Evolutionary conservation across 2,888 invertebrate genomes (phyloP).

Genomic region (Amphiduros pacificus): DNA sequence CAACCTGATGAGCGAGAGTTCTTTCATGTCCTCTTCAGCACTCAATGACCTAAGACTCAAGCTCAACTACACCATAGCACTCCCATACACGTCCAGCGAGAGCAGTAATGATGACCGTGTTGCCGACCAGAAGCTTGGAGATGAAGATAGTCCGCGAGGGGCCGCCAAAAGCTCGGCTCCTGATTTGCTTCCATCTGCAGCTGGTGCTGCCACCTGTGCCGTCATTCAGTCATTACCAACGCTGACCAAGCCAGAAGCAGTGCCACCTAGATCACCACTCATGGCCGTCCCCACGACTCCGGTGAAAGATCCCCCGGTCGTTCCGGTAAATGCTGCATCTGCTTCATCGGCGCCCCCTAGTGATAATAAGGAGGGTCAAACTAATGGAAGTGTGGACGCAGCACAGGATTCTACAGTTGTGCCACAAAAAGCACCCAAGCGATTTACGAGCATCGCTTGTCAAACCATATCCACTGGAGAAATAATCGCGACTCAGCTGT

Average conservation of each 20-base stretch:
- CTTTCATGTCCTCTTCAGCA: slow-evolving; percentile 55
- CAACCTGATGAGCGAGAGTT: slow-evolving; percentile 56
- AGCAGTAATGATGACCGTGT: not conserved
- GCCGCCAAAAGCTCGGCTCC: no score
- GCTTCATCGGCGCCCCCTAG: not conserved
- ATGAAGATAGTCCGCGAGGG: no score
- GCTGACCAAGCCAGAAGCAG: no score
- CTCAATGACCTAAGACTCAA: slow-evolving; percentile 38
- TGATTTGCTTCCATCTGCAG: no score
- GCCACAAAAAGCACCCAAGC: slow-evolving; percentile 26
- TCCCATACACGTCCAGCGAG: not conserved
- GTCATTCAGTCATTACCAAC: no score
- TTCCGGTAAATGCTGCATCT: not conserved
- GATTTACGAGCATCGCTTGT: slow-evolving; percentile 40
- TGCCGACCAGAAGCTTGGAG: no score
- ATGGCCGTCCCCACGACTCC: not conserved
- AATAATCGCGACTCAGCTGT: slow-evolving; percentile 58
- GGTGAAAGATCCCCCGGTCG: not conserved
- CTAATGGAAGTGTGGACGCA: no score
- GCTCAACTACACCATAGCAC: not conserved
- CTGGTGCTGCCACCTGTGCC: no score
- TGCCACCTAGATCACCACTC: no score
- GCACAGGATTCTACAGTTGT: slow-evolving; percentile 9
- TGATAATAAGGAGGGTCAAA: not conserved
- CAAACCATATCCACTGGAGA: slow-evolving; percentile 59